Conservation (phyloP, 2,797 vertebrate species). For the Amphiprion clarkii region DNA sequence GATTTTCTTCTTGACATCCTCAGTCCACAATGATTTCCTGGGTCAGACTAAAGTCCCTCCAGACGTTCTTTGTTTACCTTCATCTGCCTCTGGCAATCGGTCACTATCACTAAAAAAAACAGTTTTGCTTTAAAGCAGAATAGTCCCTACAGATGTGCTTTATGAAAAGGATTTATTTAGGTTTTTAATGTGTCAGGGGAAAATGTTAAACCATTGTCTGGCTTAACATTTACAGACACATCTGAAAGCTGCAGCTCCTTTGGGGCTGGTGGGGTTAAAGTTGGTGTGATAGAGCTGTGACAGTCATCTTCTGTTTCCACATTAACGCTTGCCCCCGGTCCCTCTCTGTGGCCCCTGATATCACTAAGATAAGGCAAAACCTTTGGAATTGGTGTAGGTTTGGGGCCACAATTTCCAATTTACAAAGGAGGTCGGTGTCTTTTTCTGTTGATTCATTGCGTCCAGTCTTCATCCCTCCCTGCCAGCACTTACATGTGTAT, state of each 20-base stretch:
- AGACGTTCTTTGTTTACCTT: constrained; percentile 20
- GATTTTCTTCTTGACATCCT: constrained; percentile 22
- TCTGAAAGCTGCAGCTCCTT: background rate
- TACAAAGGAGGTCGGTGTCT: no score
- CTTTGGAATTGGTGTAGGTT: background rate
- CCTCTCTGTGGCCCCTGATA: background rate
- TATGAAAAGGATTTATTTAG: constrained; percentile 29
- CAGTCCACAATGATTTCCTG: constrained; percentile 17
- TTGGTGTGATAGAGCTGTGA: background rate
- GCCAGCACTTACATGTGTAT: no score
- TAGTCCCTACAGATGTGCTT: constrained; percentile 12
- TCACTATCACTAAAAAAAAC: background rate
- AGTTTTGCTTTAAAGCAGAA: background rate
- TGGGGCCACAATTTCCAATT: no score
- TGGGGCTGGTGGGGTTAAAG: background rate
- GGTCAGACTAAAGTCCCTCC: constrained; percentile 18
- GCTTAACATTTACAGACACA: background rate
- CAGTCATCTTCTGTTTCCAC: background rate
- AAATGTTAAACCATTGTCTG: background rate
- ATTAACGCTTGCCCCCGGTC: background rate
- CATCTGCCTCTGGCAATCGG: background rate
- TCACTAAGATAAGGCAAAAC: background rate
- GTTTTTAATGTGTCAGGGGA: constrained; percentile 4
- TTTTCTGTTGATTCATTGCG: no score
- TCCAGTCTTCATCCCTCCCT: no score